Evolutionary conservation across 2,888 invertebrate genomes (phyloP).

Genomic region (Hydrotaea cyrtoneurina): DNA sequence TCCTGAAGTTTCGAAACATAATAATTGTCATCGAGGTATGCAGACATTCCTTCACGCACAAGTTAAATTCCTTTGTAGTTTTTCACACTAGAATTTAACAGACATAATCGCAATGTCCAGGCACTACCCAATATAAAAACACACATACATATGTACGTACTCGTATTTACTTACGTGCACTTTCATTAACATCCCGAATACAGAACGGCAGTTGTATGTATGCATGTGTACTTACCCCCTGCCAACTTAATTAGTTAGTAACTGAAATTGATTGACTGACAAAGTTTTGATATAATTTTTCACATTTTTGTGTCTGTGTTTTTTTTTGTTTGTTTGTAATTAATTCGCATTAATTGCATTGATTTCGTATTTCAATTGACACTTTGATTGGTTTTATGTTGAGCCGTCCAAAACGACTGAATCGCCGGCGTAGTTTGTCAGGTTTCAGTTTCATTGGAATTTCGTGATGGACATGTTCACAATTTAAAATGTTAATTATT

Average conservation of each 20-base stretch:
- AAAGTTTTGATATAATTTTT: conserved; percentile 19
- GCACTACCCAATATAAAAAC: too few relatives aligned
- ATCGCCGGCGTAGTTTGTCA: conserved; percentile 25
- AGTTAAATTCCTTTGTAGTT: too few relatives aligned
- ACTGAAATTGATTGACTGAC: background rate
- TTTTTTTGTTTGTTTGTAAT: background rate
- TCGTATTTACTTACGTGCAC: too few relatives aligned
- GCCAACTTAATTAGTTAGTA: background rate
- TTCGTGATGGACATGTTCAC: conserved; percentile 47
- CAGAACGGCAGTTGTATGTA: background rate
- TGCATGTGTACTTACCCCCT: background rate
- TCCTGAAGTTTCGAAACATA: too few relatives aligned
- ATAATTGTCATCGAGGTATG: too few relatives aligned
- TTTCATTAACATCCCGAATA: background rate
- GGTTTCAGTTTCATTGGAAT: conserved; percentile 36
- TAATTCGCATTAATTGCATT: conserved; percentile 32
- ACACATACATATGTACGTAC: too few relatives aligned
- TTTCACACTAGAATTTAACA: too few relatives aligned
- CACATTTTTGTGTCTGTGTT: background rate
- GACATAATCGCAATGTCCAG: too few relatives aligned
- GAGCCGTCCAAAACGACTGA: background rate
- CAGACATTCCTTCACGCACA: too few relatives aligned
- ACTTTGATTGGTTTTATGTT: conserved; percentile 18
- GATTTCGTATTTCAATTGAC: conserved; percentile 12
- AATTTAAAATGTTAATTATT: conserved; percentile 46